Evolutionary conservation across 1,140 invertebrate species (phyloP).

Genomic region (Muscidifurax raptorellus): DNA sequence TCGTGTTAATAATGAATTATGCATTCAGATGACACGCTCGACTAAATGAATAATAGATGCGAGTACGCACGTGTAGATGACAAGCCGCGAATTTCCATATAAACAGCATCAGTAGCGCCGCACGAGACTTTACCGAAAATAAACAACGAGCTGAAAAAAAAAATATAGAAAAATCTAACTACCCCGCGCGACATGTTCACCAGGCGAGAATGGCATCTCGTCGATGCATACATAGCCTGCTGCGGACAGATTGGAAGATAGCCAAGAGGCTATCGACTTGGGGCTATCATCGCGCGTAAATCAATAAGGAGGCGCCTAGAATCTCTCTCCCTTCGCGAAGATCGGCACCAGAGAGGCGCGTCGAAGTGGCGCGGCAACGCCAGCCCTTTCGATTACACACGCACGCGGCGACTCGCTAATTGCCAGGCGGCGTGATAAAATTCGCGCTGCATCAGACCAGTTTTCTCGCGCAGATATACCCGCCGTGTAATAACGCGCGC

Average conservation of each 20-base stretch:
- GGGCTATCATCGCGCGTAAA: slow-evolving; percentile 21
- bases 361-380: neutral
- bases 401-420: neutral
- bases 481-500: neutral
- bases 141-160: neutral
- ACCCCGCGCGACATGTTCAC: neutral
- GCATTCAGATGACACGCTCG: neutral
- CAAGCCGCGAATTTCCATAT: neutral
- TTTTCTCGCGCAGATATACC: neutral
- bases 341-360: slow-evolving; percentile 13
- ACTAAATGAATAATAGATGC: slow-evolving; percentile 29
- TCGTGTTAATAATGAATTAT: neutral
- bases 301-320: slow-evolving; percentile 41
- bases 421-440: neutral
- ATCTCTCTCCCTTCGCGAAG: neutral
- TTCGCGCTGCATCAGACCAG: neutral
- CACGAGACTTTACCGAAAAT: neutral
- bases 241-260: slow-evolving; percentile 20
- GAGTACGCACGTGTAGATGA: neutral
- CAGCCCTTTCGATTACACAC: neutral
- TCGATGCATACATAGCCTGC: neutral
- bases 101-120: neutral
- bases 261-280: slow-evolving; percentile 6
- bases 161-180: neutral
- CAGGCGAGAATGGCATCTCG: neutral